Conservation (phyloP, 92 coral and sea anemone species). For the Palythoa grandis region DNA sequence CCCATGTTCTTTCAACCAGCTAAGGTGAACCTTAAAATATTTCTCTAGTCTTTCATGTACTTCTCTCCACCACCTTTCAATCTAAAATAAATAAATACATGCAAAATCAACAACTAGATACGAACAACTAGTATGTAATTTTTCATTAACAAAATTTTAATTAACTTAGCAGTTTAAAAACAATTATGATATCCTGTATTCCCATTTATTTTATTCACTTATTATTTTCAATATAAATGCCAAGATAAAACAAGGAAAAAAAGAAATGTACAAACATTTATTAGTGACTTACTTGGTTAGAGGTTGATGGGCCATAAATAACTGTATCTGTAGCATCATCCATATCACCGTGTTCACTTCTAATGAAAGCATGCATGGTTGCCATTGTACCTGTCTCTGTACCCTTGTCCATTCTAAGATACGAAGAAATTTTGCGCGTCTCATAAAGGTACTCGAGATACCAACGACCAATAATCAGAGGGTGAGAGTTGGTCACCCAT, state of each 20-base stretch:
- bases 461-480: conserved; percentile 48
- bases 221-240: conserved; percentile 12
- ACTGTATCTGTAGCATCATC: conserved; percentile 42
- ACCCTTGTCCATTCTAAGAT: conserved; percentile 42
- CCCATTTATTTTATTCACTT: conserved; percentile 14
- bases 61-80: conserved; percentile 29
- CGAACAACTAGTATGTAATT: background rate
- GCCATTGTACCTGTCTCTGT: conserved; percentile 51
- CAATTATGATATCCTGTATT: conserved; percentile 10
- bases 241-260: conserved; percentile 7
- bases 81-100: conserved; percentile 14
- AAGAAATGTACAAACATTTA: conserved; percentile 8
- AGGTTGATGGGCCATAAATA: conserved; percentile 56
- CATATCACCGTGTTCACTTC: conserved; percentile 51
- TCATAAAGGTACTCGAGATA: conserved; percentile 50
- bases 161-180: conserved; percentile 8
- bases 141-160: background rate
- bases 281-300: conserved; percentile 40
- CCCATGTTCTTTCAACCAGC: conserved; percentile 18
- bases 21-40: conserved; percentile 5
- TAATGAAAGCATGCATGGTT: conserved; percentile 56
- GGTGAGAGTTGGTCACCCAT: conserved; percentile 55
- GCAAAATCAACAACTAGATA: background rate
- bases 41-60: background rate
- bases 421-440: conserved; percentile 14